Evolutionary conservation across 1,140 invertebrate species (phyloP).

Genomic region (Nephotettix cincticeps): DNA sequence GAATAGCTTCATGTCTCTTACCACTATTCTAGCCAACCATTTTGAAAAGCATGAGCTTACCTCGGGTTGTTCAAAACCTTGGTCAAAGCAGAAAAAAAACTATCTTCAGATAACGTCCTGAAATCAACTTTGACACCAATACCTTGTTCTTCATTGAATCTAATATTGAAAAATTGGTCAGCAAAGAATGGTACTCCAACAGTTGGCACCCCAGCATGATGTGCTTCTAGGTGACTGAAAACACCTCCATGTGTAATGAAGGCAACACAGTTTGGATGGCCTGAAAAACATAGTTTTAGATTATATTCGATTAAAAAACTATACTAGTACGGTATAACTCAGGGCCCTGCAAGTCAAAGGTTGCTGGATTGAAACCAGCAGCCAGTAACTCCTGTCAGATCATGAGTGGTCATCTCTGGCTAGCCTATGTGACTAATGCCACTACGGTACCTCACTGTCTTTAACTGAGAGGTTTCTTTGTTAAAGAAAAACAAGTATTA

Average conservation of each 20-base stretch:
- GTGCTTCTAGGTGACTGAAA: slow-evolving; percentile 51
- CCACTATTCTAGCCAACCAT: neutral
- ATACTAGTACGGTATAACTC: too few species aligned
- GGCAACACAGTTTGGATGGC: slow-evolving; percentile 44
- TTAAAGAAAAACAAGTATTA: too few species aligned
- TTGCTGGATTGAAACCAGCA: too few species aligned
- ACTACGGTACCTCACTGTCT: too few species aligned
- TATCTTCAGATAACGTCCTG: slow-evolving; percentile 43
- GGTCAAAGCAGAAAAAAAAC: slow-evolving; percentile 39
- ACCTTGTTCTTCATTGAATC: slow-evolving; percentile 45
- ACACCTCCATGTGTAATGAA: slow-evolving; percentile 60
- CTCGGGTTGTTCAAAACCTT: slow-evolving; percentile 45
- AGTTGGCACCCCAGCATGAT: slow-evolving; percentile 50
- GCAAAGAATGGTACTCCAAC: slow-evolving; percentile 60
- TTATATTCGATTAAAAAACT: too few species aligned
- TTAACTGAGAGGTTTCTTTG: too few species aligned
- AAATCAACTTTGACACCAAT: slow-evolving; percentile 46
- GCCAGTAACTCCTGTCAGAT: too few species aligned
- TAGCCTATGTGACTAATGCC: too few species aligned
- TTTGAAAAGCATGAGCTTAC: slow-evolving; percentile 37
- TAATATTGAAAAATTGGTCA: slow-evolving; percentile 57
- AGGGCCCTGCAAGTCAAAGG: too few species aligned
- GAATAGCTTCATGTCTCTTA: too few species aligned
- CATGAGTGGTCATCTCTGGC: too few species aligned
- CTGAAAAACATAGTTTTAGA: slow-evolving; percentile 35